These are phyloP conservation scores for Gari tellinella DNA, from an alignment of 2,888 invertebrate genomes.

Conservation along the genomic window DNA sequence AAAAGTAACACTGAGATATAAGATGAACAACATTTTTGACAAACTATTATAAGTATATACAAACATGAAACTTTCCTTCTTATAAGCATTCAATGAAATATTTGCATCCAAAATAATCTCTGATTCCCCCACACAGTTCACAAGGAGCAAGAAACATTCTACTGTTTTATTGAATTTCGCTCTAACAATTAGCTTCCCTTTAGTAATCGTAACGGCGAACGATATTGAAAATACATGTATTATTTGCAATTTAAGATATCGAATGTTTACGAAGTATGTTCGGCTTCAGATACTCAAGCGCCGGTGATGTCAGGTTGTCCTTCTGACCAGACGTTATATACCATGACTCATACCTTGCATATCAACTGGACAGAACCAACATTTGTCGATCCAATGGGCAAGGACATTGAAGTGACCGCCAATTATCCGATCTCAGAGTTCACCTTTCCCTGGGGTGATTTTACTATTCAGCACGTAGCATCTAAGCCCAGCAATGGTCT, in stretches of 20 bases:
- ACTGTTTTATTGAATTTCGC: no score
- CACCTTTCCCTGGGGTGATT: conserved; percentile 53
- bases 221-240: conserved; percentile 1
- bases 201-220: no score
- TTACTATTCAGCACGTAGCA: conserved; percentile 33
- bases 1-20: background rate
- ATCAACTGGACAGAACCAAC: conserved; percentile 34
- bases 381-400: conserved; percentile 37
- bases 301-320: conserved; percentile 33
- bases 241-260: background rate
- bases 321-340: background rate
- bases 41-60: background rate
- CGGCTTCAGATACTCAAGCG: conserved; percentile 38
- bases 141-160: no score
- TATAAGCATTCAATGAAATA: no score
- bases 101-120: no score
- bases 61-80: no score
- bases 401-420: conserved; percentile 11
- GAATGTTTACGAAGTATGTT: background rate
- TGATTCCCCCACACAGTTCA: no score
- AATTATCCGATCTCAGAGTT: conserved; percentile 29
- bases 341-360: conserved; percentile 16
- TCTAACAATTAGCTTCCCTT: no score
- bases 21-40: background rate
- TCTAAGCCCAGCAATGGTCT: conserved; percentile 43